Conservation (phyloP, 2,797 vertebrate genomes). For the Gouania willdenowi region DNA sequence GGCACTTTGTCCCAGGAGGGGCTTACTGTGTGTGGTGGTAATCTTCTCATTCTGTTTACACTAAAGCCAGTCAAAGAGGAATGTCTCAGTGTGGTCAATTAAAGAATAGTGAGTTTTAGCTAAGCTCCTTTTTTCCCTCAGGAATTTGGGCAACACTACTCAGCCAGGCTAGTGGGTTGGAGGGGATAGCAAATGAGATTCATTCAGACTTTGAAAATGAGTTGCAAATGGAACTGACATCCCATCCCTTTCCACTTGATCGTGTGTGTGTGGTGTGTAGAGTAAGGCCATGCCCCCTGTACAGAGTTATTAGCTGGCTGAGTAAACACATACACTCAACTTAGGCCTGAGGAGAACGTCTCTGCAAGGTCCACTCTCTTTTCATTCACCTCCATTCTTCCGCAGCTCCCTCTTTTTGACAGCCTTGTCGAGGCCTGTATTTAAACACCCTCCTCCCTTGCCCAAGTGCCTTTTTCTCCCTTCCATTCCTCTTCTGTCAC, state of each 20-base stretch:
- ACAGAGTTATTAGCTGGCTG: slow-evolving; percentile 75
- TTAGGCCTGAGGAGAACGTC: slow-evolving; percentile 51
- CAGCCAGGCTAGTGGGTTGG: slow-evolving; percentile 35
- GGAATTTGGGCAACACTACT: slow-evolving; percentile 52
- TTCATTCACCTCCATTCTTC: slow-evolving; percentile 54
- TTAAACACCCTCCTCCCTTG: slow-evolving; percentile 50
- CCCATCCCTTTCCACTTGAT: slow-evolving; percentile 62
- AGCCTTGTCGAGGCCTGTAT: slow-evolving; percentile 60
- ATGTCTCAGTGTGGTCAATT: slow-evolving; percentile 41
- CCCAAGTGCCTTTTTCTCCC: slow-evolving; percentile 46
- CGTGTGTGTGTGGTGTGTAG: slow-evolving; percentile 56
- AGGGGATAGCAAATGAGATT: slow-evolving; percentile 46
- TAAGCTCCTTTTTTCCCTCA: slow-evolving; percentile 49
- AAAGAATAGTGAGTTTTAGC: slow-evolving; percentile 44
- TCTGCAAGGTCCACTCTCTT: slow-evolving; percentile 46
- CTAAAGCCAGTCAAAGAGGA: slow-evolving; percentile 51
- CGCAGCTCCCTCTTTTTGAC: slow-evolving; percentile 43
- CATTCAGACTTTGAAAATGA: slow-evolving; percentile 52
- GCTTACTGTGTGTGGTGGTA: slow-evolving; percentile 44
- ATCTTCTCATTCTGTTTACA: slow-evolving; percentile 39
- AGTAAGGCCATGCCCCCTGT: slow-evolving; percentile 63
- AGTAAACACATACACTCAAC: slow-evolving; percentile 71
- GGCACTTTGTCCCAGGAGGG: slow-evolving; percentile 39
- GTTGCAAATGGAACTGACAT: slow-evolving; percentile 62
- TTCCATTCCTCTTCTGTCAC: slow-evolving; percentile 40